Evolutionary conservation across 2,888 invertebrate genomes (phyloP).

Genomic region (Osmoderma eremita): DNA sequence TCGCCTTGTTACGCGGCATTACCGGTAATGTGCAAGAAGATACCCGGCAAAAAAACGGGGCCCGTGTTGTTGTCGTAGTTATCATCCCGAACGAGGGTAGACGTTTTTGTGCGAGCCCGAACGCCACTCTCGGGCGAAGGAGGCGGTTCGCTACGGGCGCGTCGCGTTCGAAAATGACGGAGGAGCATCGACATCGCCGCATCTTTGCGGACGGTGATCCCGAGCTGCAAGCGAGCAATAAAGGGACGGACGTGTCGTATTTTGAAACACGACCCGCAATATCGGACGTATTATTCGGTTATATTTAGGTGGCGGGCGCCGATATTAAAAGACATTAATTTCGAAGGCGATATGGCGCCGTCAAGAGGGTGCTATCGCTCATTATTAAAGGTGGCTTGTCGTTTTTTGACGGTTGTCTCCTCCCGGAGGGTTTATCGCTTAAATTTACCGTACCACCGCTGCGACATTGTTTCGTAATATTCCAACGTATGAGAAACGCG

Average conservation of each 20-base stretch:
- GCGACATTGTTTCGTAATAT: no score
- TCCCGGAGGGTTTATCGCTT: constrained; percentile 23
- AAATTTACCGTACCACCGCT: no score
- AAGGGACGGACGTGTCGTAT: constrained; percentile 18
- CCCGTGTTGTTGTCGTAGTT: constrained; percentile 1
- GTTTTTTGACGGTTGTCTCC: constrained; percentile 16
- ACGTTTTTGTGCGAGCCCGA: not conserved
- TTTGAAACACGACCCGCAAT: constrained; percentile 20
- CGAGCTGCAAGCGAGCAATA: constrained; percentile 9
- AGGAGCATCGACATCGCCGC: constrained; percentile 11
- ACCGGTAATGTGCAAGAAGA: constrained; percentile 26
- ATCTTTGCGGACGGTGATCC: not conserved
- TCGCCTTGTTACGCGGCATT: constrained; percentile 25
- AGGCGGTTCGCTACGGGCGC: not conserved
- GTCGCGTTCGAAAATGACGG: constrained; percentile 14
- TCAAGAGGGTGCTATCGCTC: constrained; percentile 7
- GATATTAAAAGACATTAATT: constrained; percentile 39
- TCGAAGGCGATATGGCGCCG: constrained; percentile 2
- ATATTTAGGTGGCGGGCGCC: constrained; percentile 24
- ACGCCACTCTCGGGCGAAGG: not conserved
- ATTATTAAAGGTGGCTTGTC: constrained; percentile 35
- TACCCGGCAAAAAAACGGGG: constrained; percentile 14
- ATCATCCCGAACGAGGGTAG: not conserved
- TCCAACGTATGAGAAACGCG: no score
- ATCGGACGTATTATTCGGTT: constrained; percentile 29